A percentile compares a stretch with the other conserved stretches of the same genome.
These are phyloP conservation scores for Bubo bubo DNA, from an alignment of 2,113 vertebrate species.

Conservation along the genomic window DNA sequence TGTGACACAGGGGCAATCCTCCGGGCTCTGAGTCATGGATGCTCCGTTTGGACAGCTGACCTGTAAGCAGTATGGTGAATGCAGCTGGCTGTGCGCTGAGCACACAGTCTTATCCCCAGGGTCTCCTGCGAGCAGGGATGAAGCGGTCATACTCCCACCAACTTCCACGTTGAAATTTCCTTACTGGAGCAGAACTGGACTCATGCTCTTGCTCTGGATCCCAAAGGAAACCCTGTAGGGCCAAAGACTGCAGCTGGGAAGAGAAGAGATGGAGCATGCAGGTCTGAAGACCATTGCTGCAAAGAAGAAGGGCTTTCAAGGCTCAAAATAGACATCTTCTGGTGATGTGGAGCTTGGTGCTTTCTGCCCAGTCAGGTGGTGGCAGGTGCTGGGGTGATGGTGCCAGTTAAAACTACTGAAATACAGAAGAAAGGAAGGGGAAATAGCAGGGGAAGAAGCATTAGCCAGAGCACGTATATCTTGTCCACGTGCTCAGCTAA, in stretches of 20 bases:
- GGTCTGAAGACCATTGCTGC: background rate
- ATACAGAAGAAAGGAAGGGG: background rate
- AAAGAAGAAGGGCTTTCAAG: background rate
- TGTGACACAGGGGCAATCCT: background rate
- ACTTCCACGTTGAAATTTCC: rapidly evolving
- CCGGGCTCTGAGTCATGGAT: background rate
- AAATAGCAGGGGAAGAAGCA: background rate
- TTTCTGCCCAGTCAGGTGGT: background rate
- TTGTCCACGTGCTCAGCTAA: background rate
- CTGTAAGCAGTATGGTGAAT: rapidly evolving
- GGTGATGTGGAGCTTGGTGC: background rate
- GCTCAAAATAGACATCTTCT: background rate
- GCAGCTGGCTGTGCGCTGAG: rapidly evolving
- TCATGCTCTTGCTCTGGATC: background rate
- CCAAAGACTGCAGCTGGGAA: background rate
- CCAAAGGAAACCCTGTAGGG: background rate
- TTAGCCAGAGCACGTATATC: rapidly evolving
- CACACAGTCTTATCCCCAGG: background rate
- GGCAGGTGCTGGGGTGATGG: background rate
- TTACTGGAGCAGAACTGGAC: rapidly evolving
- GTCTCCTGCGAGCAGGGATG: background rate
- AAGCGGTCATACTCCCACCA: background rate
- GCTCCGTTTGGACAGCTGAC: background rate
- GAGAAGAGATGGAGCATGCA: rapidly evolving
- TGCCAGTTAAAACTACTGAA: background rate